phyloP scores from a whole-genome alignment of 2,888 invertebrate species.

The Druceiella hillmani region DNA sequence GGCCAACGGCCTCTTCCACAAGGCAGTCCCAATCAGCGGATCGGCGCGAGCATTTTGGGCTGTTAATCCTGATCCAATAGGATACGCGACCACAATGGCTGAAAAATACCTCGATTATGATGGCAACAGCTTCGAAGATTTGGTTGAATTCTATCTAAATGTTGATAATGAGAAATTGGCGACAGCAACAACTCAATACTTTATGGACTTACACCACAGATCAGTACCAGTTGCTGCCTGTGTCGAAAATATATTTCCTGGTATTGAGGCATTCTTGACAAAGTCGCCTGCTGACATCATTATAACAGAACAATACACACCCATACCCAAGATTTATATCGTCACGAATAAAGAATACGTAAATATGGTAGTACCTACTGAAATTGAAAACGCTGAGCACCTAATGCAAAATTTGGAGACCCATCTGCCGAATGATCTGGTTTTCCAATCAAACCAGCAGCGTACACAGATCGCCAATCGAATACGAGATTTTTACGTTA shows the following conservation, averaged over 20 bases:
- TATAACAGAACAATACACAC: too few species aligned
- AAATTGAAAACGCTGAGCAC: too few species aligned
- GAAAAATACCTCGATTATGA: background rate
- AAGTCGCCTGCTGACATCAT: too few species aligned
- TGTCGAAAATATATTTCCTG: conserved; percentile 5
- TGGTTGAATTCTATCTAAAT: conserved; percentile 6
- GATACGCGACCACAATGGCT: conserved; percentile 2
- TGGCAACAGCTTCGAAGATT: background rate
- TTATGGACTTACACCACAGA: background rate
- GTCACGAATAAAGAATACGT: too few species aligned
- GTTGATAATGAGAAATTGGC: conserved; percentile 1
- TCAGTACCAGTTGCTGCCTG: conserved; percentile 4
- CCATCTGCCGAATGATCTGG: too few species aligned
- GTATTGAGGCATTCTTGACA: too few species aligned
- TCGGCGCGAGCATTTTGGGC: conserved; percentile 4
- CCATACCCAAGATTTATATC: too few species aligned
- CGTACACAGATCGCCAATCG: too few species aligned
- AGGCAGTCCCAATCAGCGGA: conserved; percentile 5
- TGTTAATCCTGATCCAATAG: background rate
- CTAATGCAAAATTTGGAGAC: too few species aligned
- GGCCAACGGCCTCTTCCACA: conserved; percentile 7
- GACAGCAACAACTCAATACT: background rate
- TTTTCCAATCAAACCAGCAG: too few species aligned
- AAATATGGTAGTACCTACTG: too few species aligned
- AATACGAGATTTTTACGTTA: too few species aligned